Evolutionary conservation across 35 echinoderm and acorn worm species (phyloP), one percentile per base, ranked within the genome.

Genomic region (Eucidaris tribuloides): DNA sequence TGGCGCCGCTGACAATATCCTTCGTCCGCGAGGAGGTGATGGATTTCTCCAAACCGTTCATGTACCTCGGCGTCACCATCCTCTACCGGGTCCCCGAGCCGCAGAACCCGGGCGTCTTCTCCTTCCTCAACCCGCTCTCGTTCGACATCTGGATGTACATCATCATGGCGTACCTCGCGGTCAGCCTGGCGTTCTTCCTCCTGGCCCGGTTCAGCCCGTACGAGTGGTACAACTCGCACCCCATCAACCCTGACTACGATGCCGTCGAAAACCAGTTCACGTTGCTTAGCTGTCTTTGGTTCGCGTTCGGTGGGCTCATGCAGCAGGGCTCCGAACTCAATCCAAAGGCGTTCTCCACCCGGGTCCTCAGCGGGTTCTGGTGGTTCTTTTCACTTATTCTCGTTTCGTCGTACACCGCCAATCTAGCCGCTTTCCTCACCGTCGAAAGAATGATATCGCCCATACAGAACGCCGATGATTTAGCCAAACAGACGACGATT

Each of bases 321-420:
- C 96, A 99, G 61, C 96, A 99, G 49, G 96, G 96, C 0, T 99
- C 96, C 3, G 96, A 99, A 79, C 49, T 99, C 22, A 99, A 99
- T 56, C 91, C 96, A 27, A 89, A 80, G 55, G 96, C 96, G 2
- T 92, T 99, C 56, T 99, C 96, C 27, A 99, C 96, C 40, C 22
- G 96, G 24, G 91, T 99, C 2, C 78, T 93, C 22, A 99, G 96
- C 42, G 96, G 94, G 5, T 93, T 99, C 78, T 99, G 96, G 96
- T 99, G 96, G 96, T 99, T 99, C 80, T 99, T 99, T 83, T 99
- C 91, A 14, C 84, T 99, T 6, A 99, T 99, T 54, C 48, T 99
- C 13, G 91, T 99, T 43, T 99, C 96, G 20, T 99, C 91, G 25
- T 99, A 99, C 81, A 99, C 91, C 19, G 96, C 96, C 30, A 99